These are phyloP conservation scores for Lacerta viridis DNA, from an alignment of 2,797 vertebrate species.

Conservation along the genomic window DNA sequence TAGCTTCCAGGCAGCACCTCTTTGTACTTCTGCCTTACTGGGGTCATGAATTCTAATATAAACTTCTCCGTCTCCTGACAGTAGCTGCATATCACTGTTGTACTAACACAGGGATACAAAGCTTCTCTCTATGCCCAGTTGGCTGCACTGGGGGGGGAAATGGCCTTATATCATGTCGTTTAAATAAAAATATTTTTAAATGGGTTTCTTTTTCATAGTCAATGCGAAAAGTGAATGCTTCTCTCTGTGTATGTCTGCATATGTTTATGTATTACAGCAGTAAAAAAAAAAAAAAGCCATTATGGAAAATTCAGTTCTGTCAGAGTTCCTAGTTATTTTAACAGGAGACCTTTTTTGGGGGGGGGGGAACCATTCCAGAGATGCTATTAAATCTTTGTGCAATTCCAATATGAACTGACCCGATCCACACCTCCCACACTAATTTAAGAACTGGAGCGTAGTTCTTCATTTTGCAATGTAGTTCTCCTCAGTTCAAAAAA, in stretches of 20 bases:
- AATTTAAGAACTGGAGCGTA: neutral
- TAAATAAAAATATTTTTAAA: conserved; percentile 22
- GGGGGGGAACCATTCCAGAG: neutral
- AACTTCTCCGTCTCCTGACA: conserved; percentile 18
- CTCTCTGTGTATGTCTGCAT: neutral
- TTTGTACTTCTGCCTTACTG: conserved; percentile 25
- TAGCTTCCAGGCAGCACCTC: conserved; percentile 21
- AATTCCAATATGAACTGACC: neutral
- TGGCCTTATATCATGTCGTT: neutral
- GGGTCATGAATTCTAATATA: conserved; percentile 31
- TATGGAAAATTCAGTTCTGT: neutral
- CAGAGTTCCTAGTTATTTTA: neutral
- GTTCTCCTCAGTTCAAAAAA: neutral
- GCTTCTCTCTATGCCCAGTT: conserved; percentile 5
- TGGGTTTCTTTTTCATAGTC: neutral
- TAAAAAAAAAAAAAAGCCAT: conserved; percentile 21
- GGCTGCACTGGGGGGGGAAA: neutral
- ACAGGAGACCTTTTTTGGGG: neutral
- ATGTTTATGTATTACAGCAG: neutral
- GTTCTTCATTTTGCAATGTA: neutral
- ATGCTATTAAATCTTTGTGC: neutral
- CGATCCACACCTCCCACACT: neutral
- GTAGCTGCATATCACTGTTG: conserved; percentile 15
- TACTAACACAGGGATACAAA: conserved; percentile 26
- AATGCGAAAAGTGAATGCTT: conserved; percentile 4